These are phyloP conservation scores for Callospermophilus lateralis DNA, from an alignment of 2,113 vertebrate species.

Conservation along the genomic window DNA sequence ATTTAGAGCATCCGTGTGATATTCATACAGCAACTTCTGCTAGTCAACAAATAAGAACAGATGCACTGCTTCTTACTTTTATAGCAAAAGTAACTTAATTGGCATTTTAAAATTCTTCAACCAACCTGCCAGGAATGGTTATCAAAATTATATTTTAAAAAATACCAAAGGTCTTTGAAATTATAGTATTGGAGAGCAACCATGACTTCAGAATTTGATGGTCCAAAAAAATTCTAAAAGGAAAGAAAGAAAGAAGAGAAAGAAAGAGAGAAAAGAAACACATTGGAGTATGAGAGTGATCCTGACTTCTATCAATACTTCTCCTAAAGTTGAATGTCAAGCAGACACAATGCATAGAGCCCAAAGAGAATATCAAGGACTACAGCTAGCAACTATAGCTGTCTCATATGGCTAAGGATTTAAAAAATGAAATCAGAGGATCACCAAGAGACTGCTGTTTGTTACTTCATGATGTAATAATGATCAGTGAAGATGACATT, in stretches of 20 bases:
- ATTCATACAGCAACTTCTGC: conserved; percentile 29
- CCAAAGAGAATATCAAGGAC: conserved; percentile 13
- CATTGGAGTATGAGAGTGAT: background rate
- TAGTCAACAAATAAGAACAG: conserved; percentile 55
- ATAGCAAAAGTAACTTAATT: conserved; percentile 53
- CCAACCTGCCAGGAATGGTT: background rate
- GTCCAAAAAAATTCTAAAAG: background rate
- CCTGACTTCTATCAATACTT: background rate
- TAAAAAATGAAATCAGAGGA: background rate
- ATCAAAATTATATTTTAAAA: background rate
- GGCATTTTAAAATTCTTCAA: conserved; percentile 37
- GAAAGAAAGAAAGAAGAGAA: accelerated
- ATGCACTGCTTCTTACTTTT: conserved; percentile 22
- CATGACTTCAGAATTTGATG: background rate
- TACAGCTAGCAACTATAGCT: background rate
- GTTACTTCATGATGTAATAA: background rate
- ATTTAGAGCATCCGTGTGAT: conserved; percentile 29
- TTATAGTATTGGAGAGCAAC: background rate
- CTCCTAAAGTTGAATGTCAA: background rate
- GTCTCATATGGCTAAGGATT: background rate
- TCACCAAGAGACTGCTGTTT: background rate
- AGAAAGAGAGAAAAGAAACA: background rate
- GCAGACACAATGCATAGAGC: background rate
- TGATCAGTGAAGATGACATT: background rate
- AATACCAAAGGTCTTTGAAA: background rate